Evolutionary conservation across 2,113 vertebrate genomes (phyloP).

Genomic region (Oxygymnocypris stewartii): DNA sequence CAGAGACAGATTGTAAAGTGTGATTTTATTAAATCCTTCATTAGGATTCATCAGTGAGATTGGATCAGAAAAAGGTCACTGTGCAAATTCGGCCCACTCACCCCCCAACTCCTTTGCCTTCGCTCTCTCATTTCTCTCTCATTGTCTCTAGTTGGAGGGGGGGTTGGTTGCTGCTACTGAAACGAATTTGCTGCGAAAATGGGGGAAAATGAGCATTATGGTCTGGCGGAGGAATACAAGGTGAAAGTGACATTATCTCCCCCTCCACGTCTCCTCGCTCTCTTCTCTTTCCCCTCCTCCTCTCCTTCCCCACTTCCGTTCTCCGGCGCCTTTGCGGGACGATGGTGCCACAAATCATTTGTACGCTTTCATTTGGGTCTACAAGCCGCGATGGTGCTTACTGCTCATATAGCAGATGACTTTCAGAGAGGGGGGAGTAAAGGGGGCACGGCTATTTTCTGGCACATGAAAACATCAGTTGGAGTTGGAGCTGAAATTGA

Average conservation of each 20-base stretch:
- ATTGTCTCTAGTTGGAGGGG: conserved; percentile 46
- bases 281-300: conserved; percentile 34
- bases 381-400: conserved; percentile 74
- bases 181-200: conserved; percentile 80
- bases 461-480: conserved; percentile 66
- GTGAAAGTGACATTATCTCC: conserved; percentile 79
- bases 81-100: conserved; percentile 65
- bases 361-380: conserved; percentile 78
- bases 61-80: conserved; percentile 84
- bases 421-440: conserved; percentile 64
- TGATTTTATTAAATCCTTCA: conserved; percentile 86
- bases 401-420: conserved; percentile 79
- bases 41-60: conserved; percentile 85
- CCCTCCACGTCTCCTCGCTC: conserved; percentile 39
- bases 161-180: conserved; percentile 52
- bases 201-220: conserved; percentile 77
- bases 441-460: conserved; percentile 65
- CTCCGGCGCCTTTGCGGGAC: conserved; percentile 71
- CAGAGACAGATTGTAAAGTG: conserved; percentile 84
- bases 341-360: conserved; percentile 82
- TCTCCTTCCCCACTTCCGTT: conserved; percentile 56
- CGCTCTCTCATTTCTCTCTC: conserved; percentile 44
- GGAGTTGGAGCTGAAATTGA: conserved; percentile 74
- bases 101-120: conserved; percentile 31
- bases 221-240: conserved; percentile 77